Percentiles rank a stretch among this genome's conserved stretches.
These are phyloP conservation scores for Drosophila asahinai DNA, from an alignment of 1,140 invertebrate species.

Conservation along the genomic window DNA sequence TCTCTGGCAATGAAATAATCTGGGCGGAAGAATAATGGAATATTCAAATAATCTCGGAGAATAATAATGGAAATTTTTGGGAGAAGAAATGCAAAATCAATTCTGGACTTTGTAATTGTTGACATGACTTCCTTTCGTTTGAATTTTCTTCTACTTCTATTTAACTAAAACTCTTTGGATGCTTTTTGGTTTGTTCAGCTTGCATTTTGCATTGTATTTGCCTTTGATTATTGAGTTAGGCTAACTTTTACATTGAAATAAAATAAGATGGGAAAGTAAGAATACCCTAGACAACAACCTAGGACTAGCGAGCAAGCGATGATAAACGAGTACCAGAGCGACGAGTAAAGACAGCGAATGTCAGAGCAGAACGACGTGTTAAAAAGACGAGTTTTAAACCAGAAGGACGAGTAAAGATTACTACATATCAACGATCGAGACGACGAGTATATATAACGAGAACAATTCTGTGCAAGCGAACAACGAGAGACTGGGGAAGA, in stretches of 20 bases:
- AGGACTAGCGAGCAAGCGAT: no score
- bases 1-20: background rate
- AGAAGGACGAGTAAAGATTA: background rate
- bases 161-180: no score
- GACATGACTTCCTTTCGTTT: no score
- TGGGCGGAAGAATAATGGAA: background rate
- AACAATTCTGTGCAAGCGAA: no score
- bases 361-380: background rate
- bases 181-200: background rate
- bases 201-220: background rate
- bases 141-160: no score
- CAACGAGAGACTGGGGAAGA: no score
- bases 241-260: background rate
- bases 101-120: background rate
- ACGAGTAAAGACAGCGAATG: background rate
- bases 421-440: background rate
- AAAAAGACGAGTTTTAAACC: no score
- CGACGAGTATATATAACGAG: no score
- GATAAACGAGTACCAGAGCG: background rate
- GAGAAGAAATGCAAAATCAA: constrained; percentile 2
- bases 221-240: background rate
- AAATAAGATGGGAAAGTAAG: background rate
- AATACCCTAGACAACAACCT: background rate
- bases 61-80: constrained; percentile 5
- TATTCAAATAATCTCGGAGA: background rate